Base-by-base conservation (phyloP, 2,888 invertebrate genomes). In the Chymomyza procnemis region DNA sequence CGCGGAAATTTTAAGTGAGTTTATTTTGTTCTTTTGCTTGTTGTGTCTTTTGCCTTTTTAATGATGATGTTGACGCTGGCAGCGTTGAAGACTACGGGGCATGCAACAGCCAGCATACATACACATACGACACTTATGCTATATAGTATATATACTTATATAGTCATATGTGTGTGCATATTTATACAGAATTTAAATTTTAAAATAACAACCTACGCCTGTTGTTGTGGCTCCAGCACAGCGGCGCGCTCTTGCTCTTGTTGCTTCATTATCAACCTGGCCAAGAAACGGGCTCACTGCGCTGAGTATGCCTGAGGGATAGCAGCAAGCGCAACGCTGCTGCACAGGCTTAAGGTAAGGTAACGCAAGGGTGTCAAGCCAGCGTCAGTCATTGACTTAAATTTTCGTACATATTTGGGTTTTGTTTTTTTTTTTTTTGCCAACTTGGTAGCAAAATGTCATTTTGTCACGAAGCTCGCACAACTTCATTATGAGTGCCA, bases 131-230 rank as follows among this genome's bases (percentile, higher is more conserved):
- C 34, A 18, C n/a, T n/a, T 46, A 6, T 46, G 16, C n/a, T 1
- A 41, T 9, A 41, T 9, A 41, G 34, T 26, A 59, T 61, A 41
- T 41, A 67, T 58, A n/a, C 18, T 41, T 34, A n/a, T 60, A 46
- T 47, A 52, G 16, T 21, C 26, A 58, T 72, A 70, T 76, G 74
- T 71, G 66, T 76, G 65, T 70, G 71, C 76, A 77, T 80, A 83
- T 86, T 86, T 83, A 83, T 79, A 81, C 79, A 74, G 76, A 86
- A 86, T 83, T 85, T 86, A 86, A 86, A 83, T 83, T 83, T 83
- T 83, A 83, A 86, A 83, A 87, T 75, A 86, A 86, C 87, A 83
- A 76, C 71, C 79, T 69, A 69, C 65, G 69, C 65, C 59, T 60
- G 22, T 72, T 47, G 46, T 62, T 63, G 55, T 64, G 65, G 64